Evolutionary conservation across 2,888 invertebrate species (phyloP).

Genomic region (Crossocerus cetratus): DNA sequence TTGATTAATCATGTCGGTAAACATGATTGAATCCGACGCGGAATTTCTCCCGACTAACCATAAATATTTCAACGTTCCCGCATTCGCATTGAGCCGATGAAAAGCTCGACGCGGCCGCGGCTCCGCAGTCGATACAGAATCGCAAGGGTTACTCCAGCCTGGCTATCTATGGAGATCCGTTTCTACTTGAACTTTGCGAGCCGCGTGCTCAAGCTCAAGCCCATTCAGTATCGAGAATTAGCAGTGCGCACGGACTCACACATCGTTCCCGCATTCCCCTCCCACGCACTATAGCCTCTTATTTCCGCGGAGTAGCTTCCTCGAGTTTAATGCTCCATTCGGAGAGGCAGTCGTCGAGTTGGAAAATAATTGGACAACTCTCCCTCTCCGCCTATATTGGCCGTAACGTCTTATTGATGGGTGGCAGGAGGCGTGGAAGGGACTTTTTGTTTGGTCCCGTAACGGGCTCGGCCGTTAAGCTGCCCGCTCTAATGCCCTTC

Average conservation of each 20-base stretch:
- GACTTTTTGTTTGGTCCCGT: conserved; percentile 36
- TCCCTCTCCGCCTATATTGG: conserved; percentile 38
- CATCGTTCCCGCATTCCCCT: too few species aligned
- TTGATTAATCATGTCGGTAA: conserved; percentile 3
- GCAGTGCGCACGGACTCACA: too few species aligned
- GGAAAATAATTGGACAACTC: conserved; percentile 43
- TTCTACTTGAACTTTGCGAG: too few species aligned
- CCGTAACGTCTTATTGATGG: conserved; percentile 55
- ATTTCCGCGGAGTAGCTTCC: too few species aligned
- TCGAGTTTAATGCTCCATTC: neutral
- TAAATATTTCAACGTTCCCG: conserved; percentile 20
- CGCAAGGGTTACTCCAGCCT: too few species aligned
- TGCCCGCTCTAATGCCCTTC: conserved; percentile 40
- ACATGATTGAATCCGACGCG: neutral
- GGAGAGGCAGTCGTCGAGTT: neutral
- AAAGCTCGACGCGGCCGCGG: neutral
- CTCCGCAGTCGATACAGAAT: too few species aligned
- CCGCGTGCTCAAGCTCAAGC: too few species aligned
- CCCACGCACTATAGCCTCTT: too few species aligned
- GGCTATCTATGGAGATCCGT: too few species aligned
- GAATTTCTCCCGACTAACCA: conserved; percentile 11
- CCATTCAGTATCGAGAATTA: too few species aligned
- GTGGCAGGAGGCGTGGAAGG: conserved; percentile 20
- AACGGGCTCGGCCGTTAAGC: conserved; percentile 32
- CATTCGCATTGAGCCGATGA: neutral